Conservation (phyloP, 2,113 vertebrate species). For the Hemiprocne comata region DNA sequence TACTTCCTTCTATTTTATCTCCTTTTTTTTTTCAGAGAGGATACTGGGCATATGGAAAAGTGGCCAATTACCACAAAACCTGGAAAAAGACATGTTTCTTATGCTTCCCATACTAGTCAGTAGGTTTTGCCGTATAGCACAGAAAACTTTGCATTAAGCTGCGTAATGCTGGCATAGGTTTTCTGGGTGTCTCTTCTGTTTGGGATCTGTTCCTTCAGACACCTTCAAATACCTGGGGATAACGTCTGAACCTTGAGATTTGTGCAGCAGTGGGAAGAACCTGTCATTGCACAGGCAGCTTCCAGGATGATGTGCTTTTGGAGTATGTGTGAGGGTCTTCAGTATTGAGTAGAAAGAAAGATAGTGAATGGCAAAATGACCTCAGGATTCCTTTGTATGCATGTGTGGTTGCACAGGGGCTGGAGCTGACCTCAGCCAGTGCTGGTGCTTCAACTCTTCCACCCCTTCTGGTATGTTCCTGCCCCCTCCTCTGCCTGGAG, state of each 20-base stretch:
- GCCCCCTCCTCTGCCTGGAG: background rate
- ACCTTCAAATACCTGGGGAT: background rate
- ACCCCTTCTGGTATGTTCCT: background rate
- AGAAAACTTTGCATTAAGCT: background rate
- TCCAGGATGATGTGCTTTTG: background rate
- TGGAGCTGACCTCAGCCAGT: background rate
- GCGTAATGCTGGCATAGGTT: background rate
- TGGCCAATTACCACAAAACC: background rate
- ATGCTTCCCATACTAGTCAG: background rate
- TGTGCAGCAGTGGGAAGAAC: background rate
- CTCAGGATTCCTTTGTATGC: background rate
- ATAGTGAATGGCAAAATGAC: background rate
- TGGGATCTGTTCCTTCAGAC: background rate
- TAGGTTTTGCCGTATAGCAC: background rate
- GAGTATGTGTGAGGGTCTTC: background rate
- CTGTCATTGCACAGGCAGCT: background rate
- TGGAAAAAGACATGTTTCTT: background rate
- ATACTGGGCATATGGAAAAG: background rate
- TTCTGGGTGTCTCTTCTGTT: background rate
- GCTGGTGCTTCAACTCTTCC: background rate
- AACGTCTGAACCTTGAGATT: background rate
- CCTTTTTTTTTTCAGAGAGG: background rate
- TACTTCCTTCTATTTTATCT: slow-evolving; percentile 10
- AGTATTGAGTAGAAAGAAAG: background rate
- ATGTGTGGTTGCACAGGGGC: background rate